Evolutionary conservation across 2,113 vertebrate species (phyloP).

Genomic region (Cephalopholis sonnerati): DNA sequence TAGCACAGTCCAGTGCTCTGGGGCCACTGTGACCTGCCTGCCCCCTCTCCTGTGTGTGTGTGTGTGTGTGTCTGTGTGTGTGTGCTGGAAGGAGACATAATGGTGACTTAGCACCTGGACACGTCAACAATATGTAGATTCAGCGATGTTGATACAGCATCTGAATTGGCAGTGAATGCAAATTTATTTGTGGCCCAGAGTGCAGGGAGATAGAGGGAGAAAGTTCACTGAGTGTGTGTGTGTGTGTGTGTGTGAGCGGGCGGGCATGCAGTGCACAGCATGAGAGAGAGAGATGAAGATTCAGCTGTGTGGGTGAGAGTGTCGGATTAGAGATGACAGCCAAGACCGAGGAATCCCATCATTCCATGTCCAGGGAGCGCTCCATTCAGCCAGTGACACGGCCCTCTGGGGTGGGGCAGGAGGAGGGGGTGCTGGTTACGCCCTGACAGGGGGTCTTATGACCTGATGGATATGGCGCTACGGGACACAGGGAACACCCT

Average conservation of each 20-base stretch:
- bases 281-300: conserved; percentile 71
- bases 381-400: conserved; percentile 64
- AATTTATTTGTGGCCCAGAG: conserved; percentile 64
- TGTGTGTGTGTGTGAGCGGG: background rate
- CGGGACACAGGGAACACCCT: conserved; percentile 59
- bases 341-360: conserved; percentile 77
- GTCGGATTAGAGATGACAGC: conserved; percentile 81
- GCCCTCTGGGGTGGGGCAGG: conserved; percentile 61
- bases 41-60: conserved; percentile 8
- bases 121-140: conserved; percentile 77
- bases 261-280: background rate
- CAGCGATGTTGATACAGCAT: conserved; percentile 73
- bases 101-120: conserved; percentile 81
- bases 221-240: conserved; percentile 8
- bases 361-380: conserved; percentile 76
- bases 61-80: conserved; percentile 38
- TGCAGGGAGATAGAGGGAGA: background rate
- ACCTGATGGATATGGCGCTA: conserved; percentile 77
- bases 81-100: conserved; percentile 61
- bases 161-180: conserved; percentile 67
- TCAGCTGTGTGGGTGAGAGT: conserved; percentile 78
- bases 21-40: conserved; percentile 70
- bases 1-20: conserved; percentile 81
- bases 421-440: conserved; percentile 62
- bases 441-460: conserved; percentile 73